Base-by-base conservation (phyloP, 1,140 invertebrate species). In the Arion vulgaris region DNA sequence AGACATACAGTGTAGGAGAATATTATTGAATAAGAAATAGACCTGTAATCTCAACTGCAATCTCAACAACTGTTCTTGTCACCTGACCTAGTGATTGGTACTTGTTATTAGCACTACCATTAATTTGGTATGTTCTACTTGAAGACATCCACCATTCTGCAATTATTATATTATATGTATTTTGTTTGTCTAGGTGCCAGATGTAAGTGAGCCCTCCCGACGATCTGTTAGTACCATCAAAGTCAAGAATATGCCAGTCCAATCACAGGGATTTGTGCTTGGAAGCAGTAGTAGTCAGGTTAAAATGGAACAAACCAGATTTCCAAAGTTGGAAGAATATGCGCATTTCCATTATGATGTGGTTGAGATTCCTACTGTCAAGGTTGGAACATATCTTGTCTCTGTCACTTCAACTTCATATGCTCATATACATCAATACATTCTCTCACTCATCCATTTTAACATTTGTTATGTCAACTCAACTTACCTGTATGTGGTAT, bases 271-370 rank as follows among this genome's bases (percentile, higher is more conserved):
- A 32, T 19, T 13, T 39, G 4, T 15, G 9, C 53, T 17, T 57
- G 26, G 49, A 13, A 5, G 9, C 57, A 66, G 34, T 28, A 15
- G 13, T 62, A n/a, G 49, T 51, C 53, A 66, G 88, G 53, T 99
- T 98, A 28, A 49, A 13, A 4, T 39, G 38, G 74, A 53, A 23
- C 74, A 76, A 9, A 76, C 49, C 74, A 85, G 89, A 39, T 99
- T 98, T 93, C 97, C 97, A 13, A 98, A 97, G 91, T 93, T 99
- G 82, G 96, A 98, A 91, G 97, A 99, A 91, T 99, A 97, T 93
- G 97, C 97, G n/a, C 98, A 99, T 91, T 99, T 99, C 92, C 98
- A 99, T 91, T 99, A 99, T 92, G 98, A 98, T 88, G 94, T 96
- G 86, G 97, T 98, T 0, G 96, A 97, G 86, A 94, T 99, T 84